Evolutionary conservation across 2,888 invertebrate species (phyloP).

Genomic region (Sinotaia quadrata): DNA sequence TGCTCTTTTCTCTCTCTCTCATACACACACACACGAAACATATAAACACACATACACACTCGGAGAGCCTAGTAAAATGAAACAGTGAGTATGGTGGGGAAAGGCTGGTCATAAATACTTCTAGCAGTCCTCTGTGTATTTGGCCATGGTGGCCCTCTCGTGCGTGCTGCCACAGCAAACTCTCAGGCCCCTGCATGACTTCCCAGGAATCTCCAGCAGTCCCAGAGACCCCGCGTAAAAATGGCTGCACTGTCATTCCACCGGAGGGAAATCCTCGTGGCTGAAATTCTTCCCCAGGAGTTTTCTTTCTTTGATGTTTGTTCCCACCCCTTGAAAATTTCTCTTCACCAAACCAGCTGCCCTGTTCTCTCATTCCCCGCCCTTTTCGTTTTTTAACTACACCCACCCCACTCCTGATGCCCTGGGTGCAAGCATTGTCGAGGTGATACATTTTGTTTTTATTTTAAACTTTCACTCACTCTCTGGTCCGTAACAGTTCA

Average conservation of each 20-base stretch:
- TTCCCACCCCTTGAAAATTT: neutral
- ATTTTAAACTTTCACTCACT: too few species aligned
- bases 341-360: neutral
- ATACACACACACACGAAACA: too few species aligned
- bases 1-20: too few species aligned
- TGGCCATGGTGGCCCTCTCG: conserved; percentile 20
- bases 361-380: neutral
- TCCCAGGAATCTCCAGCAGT: conserved; percentile 16
- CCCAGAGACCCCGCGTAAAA: conserved; percentile 3
- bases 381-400: neutral
- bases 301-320: too few species aligned
- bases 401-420: neutral
- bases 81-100: neutral
- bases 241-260: conserved; percentile 17
- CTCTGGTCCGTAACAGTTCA: too few species aligned
- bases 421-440: too few species aligned
- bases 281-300: conserved; percentile 11
- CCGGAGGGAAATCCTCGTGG: conserved; percentile 1
- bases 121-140: conserved; percentile 4
- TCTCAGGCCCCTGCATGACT: conserved; percentile 11
- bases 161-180: conserved; percentile 17
- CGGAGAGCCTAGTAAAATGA: too few species aligned
- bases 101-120: neutral
- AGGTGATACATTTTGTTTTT: too few species aligned
- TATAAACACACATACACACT: too few species aligned